Percentiles rank a stretch among this genome's conserved stretches.
phyloP scores from a whole-genome alignment of 2,888 invertebrate genomes.

The Plemyria rubiginata region DNA sequence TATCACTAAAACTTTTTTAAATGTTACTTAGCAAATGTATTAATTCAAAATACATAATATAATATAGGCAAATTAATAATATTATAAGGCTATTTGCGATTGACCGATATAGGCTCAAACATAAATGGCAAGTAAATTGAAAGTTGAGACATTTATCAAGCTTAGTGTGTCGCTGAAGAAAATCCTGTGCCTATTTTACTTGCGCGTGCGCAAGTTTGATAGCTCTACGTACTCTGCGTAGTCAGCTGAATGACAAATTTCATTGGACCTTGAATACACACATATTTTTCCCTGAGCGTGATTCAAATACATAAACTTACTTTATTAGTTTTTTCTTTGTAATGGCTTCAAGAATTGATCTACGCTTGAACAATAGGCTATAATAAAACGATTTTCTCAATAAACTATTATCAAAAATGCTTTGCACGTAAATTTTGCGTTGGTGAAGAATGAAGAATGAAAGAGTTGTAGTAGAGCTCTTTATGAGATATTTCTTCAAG shows the following conservation, averaged over 20 bases:
- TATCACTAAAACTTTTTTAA: too few species aligned
- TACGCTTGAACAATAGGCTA: slow-evolving; percentile 30
- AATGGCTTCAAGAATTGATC: slow-evolving; percentile 25
- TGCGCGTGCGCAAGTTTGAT: slow-evolving; percentile 58
- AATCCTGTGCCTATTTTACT: slow-evolving; percentile 66
- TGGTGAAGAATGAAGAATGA: too few species aligned
- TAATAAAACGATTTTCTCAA: slow-evolving; percentile 19
- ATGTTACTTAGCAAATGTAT: too few species aligned
- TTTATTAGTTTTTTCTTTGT: slow-evolving; percentile 40
- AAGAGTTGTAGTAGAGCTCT: too few species aligned
- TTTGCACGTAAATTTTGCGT: slow-evolving; percentile 15
- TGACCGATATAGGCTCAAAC: too few species aligned
- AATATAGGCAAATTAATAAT: too few species aligned
- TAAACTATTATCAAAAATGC: slow-evolving; percentile 11
- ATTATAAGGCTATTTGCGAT: too few species aligned
- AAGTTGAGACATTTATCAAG: slow-evolving; percentile 2
- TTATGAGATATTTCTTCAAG: too few species aligned
- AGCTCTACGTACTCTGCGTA: slow-evolving; percentile 46
- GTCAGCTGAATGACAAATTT: slow-evolving; percentile 80
- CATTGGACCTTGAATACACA: slow-evolving; percentile 76
- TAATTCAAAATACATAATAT: too few species aligned
- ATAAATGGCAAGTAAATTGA: neutral
- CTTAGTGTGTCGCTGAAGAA: slow-evolving; percentile 72
- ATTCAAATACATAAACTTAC: slow-evolving; percentile 62
- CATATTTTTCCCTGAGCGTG: slow-evolving; percentile 78